Percentiles rank a stretch among this genome's conserved stretches.
These are phyloP conservation scores for Oithona nana DNA, from an alignment of 2,888 invertebrate species.

Conservation along the genomic window DNA sequence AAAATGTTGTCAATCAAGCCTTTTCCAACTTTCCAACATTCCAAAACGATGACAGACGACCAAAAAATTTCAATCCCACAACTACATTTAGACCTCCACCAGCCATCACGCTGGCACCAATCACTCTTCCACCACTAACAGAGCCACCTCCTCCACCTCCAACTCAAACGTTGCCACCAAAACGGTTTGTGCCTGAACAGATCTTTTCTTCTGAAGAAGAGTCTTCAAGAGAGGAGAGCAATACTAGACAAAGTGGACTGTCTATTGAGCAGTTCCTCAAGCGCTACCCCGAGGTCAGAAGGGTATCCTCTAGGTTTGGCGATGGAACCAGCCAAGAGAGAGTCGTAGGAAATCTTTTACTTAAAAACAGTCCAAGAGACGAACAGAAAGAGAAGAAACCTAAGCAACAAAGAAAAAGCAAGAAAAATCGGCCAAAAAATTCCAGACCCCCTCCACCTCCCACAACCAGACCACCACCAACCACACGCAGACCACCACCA, in stretches of 20 bases:
- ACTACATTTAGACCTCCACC: background rate
- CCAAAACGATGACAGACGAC: background rate
- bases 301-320: constrained; percentile 13
- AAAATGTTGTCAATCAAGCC: background rate
- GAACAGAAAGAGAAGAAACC: background rate
- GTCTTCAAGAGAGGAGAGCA: background rate
- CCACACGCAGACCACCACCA: background rate
- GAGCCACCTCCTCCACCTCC: background rate
- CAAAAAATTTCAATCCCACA: background rate
- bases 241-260: background rate
- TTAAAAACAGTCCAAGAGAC: background rate
- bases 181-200: background rate
- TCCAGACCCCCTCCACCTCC: background rate
- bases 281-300: constrained; percentile 9
- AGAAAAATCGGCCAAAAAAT: background rate
- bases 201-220: background rate
- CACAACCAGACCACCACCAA: background rate
- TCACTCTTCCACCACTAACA: background rate
- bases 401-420: background rate
- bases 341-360: background rate
- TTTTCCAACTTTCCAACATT: constrained; percentile 4
- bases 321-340: background rate
- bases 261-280: constrained; percentile 17
- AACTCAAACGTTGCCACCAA: background rate
- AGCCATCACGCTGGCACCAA: background rate